Evolutionary conservation across 2,888 invertebrate species (phyloP).

Genomic region (Eupeodes luniger): DNA sequence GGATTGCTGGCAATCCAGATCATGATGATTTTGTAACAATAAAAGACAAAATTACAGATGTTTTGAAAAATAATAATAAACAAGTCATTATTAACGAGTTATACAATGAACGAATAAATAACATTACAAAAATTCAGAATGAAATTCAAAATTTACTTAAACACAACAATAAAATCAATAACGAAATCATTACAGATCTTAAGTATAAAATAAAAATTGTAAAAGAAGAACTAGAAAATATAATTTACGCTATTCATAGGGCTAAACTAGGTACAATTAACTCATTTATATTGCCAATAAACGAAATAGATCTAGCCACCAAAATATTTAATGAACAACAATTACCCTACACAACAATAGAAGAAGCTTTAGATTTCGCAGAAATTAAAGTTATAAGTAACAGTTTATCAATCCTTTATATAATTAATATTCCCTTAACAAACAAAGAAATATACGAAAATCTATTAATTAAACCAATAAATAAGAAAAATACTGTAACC

Average conservation of each 20-base stretch:
- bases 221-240: conserved; percentile 39
- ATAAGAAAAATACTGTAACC: no score
- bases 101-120: conserved; percentile 14
- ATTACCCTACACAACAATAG: conserved; percentile 27
- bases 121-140: conserved; percentile 36
- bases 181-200: not conserved
- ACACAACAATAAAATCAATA: conserved; percentile 13
- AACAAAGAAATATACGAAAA: not conserved
- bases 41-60: conserved; percentile 47
- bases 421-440: conserved; percentile 55
- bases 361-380: conserved; percentile 57
- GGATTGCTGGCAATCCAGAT: conserved; percentile 21
- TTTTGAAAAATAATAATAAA: not conserved
- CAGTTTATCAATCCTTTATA: conserved; percentile 44
- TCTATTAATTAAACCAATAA: no score
- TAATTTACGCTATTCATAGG: conserved; percentile 49
- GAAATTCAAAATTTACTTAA: conserved; percentile 19
- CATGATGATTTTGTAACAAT: conserved; percentile 41
- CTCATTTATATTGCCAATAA: conserved; percentile 55
- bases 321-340: conserved; percentile 23
- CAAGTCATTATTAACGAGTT: no score
- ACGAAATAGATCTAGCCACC: conserved; percentile 38
- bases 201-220: no score
- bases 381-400: conserved; percentile 11
- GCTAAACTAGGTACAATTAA: conserved; percentile 53